A percentile compares a stretch with the other conserved stretches of the same genome.
Evolutionary conservation across 2,888 invertebrate genomes (phyloP).

Genomic region (Selenia dentaria): DNA sequence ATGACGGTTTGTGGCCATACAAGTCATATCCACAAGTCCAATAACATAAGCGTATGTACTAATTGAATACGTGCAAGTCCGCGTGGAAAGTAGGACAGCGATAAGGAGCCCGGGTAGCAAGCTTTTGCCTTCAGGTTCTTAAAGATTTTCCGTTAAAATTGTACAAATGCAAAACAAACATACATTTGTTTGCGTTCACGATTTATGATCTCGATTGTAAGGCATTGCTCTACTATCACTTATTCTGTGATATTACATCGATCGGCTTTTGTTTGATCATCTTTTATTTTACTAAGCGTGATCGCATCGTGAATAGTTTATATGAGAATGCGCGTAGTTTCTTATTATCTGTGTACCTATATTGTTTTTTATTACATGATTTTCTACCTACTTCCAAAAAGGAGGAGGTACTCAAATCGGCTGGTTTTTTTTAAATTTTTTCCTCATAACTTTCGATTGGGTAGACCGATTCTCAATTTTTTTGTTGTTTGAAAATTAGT

Average conservation of each 20-base stretch:
- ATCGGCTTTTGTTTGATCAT: slow-evolving; percentile 1
- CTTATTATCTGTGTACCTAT: no score
- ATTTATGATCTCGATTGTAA: slow-evolving; percentile 7
- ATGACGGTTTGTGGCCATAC: no score
- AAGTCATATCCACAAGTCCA: no score
- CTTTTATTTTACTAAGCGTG: slow-evolving; percentile 1
- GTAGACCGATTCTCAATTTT: no score
- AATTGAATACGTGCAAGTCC: slow-evolving; percentile 43
- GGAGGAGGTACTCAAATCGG: no score
- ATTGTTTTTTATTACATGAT: no score
- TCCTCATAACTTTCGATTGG: no score
- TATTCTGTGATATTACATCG: neutral
- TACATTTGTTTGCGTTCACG: slow-evolving; percentile 8
- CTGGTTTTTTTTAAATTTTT: no score
- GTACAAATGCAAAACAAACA: slow-evolving; percentile 15
- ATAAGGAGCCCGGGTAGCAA: slow-evolving; percentile 35
- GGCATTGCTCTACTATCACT: neutral
- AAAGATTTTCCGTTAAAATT: slow-evolving; percentile 30
- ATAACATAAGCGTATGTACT: slow-evolving; percentile 24
- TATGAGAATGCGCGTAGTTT: no score
- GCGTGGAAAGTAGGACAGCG: slow-evolving; percentile 45
- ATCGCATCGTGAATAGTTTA: neutral
- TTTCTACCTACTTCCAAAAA: no score
- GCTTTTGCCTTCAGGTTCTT: slow-evolving; percentile 28
- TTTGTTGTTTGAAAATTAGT: no score